Conservation (phyloP, 2,888 invertebrate species). For the Odontocerum albicorne region DNA sequence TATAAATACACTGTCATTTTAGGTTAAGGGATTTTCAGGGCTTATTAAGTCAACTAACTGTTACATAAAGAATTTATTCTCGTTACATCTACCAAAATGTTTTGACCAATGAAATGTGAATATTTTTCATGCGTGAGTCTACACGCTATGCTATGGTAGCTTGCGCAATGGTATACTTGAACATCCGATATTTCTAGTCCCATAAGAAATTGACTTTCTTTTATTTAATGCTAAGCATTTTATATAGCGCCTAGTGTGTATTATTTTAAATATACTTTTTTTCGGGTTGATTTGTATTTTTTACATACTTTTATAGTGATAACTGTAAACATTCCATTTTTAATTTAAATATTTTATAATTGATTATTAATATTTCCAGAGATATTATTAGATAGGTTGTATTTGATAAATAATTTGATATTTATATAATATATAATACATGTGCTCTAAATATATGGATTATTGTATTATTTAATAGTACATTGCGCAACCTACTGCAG, state of each 20-base stretch:
- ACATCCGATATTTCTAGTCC: slow-evolving; percentile 31
- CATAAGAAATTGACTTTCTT: slow-evolving; percentile 27
- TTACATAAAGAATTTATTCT: not conserved
- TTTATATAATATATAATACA: too few relatives aligned
- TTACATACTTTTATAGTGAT: slow-evolving; percentile 8
- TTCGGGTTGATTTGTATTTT: not conserved
- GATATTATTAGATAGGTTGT: slow-evolving; percentile 21
- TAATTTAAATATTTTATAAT: not conserved
- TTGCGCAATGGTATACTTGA: slow-evolving; percentile 27
- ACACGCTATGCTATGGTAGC: slow-evolving; percentile 4
- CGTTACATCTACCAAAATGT: slow-evolving; percentile 5
- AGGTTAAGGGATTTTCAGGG: too few relatives aligned
- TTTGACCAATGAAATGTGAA: slow-evolving; percentile 12
- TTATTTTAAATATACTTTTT: not conserved
- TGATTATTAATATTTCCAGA: slow-evolving; percentile 9
- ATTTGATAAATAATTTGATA: too few relatives aligned
- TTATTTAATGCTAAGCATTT: slow-evolving; percentile 26
- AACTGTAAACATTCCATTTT: slow-evolving; percentile 28
- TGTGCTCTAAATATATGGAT: too few relatives aligned
- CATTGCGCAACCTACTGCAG: slow-evolving; percentile 27
- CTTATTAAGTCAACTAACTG: too few relatives aligned
- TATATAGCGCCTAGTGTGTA: slow-evolving; percentile 2
- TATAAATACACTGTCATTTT: too few relatives aligned
- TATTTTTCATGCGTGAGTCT: slow-evolving; percentile 4
- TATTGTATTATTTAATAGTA: not conserved